Conservation (phyloP, 2,888 invertebrate species). For the Brenthis hecate region DNA sequence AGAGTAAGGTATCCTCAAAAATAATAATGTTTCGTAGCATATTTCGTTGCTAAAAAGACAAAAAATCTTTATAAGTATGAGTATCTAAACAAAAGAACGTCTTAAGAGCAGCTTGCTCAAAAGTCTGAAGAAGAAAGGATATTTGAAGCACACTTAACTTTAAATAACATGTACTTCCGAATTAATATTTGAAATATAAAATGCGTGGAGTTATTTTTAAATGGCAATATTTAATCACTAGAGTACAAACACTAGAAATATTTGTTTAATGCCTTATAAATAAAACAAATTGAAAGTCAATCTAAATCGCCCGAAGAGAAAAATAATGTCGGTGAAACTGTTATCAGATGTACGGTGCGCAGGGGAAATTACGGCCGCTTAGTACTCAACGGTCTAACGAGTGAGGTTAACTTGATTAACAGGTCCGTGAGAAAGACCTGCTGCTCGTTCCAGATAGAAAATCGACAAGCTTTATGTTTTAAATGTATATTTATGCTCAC, state of each 20-base stretch:
- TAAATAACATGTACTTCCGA: conserved; percentile 6
- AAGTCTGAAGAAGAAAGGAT: conserved; percentile 12
- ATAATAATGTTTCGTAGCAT: too few species aligned
- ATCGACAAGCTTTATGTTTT: conserved; percentile 8
- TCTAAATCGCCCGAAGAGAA: neutral
- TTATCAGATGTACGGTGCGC: conserved; percentile 22
- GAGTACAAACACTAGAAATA: neutral
- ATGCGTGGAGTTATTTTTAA: too few species aligned
- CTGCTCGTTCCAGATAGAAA: conserved; percentile 18
- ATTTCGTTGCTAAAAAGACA: too few species aligned
- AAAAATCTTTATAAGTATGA: conserved; percentile 7
- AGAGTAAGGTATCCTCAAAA: too few species aligned
- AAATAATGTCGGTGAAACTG: conserved; percentile 12
- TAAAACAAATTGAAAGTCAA: neutral
- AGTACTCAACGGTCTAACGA: conserved; percentile 21
- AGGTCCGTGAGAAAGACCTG: conserved; percentile 22
- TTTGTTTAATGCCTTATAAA: neutral
- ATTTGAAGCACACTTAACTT: conserved; percentile 18
- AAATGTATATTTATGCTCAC: too few species aligned
- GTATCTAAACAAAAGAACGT: conserved; percentile 8
- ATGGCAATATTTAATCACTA: neutral
- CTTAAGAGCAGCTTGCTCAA: conserved; percentile 7
- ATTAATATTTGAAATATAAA: conserved; percentile 8
- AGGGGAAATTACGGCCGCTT: conserved; percentile 29
- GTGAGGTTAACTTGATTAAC: conserved; percentile 31